These are phyloP conservation scores for Glomeris marginata DNA, from an alignment of 2,888 invertebrate species.

Conservation along the genomic window DNA sequence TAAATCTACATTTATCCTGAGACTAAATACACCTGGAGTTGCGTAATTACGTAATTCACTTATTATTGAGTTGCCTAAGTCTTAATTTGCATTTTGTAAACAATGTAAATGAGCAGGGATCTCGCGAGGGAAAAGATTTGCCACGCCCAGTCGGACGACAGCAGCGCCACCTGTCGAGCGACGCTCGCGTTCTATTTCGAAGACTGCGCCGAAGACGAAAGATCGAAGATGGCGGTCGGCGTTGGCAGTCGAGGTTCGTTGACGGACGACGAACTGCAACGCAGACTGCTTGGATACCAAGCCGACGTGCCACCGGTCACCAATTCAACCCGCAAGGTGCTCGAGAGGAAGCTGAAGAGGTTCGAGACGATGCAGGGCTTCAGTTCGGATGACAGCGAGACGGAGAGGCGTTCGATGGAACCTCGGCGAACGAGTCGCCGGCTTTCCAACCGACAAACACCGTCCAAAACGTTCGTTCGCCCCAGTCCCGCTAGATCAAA, in stretches of 20 bases:
- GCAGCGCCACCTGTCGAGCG: too few species aligned
- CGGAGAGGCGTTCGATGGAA: background rate
- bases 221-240: background rate
- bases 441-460: background rate
- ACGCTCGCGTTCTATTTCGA: too few species aligned
- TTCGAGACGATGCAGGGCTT: constrained; percentile 1
- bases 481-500: background rate
- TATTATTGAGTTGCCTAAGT: too few species aligned
- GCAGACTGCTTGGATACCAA: constrained; percentile 6
- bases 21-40: too few species aligned
- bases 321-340: constrained; percentile 2
- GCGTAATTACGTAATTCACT: too few species aligned
- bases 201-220: too few species aligned
- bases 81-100: too few species aligned
- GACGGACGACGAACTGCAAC: constrained; percentile 8
- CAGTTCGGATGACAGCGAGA: constrained; percentile 12
- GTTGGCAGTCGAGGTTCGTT: background rate
- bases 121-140: too few species aligned
- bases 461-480: background rate
- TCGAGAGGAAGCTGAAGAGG: background rate
- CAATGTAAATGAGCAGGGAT: too few species aligned
- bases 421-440: background rate
- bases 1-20: too few species aligned
- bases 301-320: constrained; percentile 2
- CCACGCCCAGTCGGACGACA: too few species aligned